Conservation (phyloP, 1,140 invertebrate genomes). For the Phortica variegata region DNA sequence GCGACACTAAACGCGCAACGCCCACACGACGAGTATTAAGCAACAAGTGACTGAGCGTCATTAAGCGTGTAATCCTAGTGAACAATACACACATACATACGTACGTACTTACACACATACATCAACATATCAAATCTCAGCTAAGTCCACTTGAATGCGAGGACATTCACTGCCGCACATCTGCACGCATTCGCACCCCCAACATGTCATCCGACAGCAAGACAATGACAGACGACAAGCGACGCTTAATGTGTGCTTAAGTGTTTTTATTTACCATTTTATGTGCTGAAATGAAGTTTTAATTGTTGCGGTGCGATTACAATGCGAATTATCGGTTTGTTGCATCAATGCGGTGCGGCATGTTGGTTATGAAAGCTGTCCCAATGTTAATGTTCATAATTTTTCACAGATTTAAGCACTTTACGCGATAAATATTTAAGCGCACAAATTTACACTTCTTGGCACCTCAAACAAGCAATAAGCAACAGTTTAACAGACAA, state of each 20-base stretch:
- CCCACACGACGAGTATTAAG: constrained; percentile 2
- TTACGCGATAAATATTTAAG: constrained; percentile 19
- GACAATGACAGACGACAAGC: constrained; percentile 6
- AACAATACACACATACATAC: constrained; percentile 1
- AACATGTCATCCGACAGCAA: too few relatives aligned
- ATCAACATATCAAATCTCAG: constrained; percentile 53
- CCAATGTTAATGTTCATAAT: neutral
- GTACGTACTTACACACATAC: constrained; percentile 24
- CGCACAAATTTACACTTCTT: neutral
- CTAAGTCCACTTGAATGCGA: constrained; percentile 24
- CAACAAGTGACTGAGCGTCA: constrained; percentile 1
- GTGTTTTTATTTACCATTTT: constrained; percentile 38
- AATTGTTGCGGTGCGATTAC: constrained; percentile 21
- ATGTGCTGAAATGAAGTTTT: constrained; percentile 8
- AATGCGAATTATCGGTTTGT: too few relatives aligned
- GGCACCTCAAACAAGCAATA: too few relatives aligned
- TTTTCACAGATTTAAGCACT: constrained; percentile 1
- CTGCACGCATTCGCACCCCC: constrained; percentile 2
- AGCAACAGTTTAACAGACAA: too few relatives aligned
- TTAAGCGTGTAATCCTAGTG: constrained; percentile 28
- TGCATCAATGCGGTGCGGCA: too few relatives aligned
- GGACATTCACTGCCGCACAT: constrained; percentile 17
- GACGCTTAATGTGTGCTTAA: constrained; percentile 20
- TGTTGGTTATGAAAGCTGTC: too few relatives aligned
- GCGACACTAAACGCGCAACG: constrained; percentile 10